Evolutionary conservation across 2,113 vertebrate genomes (phyloP).

Genomic region (Zosterops hypoxanthus): DNA sequence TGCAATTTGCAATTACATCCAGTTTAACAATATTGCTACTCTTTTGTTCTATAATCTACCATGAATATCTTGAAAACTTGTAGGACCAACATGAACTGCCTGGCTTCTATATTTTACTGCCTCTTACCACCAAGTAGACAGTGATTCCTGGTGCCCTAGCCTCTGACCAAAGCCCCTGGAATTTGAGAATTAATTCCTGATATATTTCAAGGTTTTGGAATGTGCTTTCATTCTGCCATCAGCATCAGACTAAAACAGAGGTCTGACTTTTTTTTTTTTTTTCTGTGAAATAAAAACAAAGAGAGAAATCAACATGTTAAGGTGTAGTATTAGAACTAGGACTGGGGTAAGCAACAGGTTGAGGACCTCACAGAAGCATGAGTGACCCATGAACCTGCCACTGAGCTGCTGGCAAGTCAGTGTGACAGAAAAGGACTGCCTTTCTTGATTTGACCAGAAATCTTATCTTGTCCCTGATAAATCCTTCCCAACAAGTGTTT

Average conservation of each 20-base stretch:
- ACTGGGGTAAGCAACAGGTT: not conserved
- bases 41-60: not conserved
- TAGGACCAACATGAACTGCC: not conserved
- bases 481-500: not conserved
- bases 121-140: not conserved
- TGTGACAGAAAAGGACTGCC: not conserved
- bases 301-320: not conserved
- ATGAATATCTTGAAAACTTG: not conserved
- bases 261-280: not conserved
- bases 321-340: not conserved
- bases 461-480: not conserved
- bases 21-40: not conserved
- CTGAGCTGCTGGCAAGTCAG: not conserved
- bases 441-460: not conserved
- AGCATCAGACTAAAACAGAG: not conserved
- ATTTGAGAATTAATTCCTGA: not conserved
- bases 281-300: not conserved
- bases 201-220: not conserved
- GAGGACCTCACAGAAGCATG: not conserved
- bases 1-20: not conserved
- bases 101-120: not conserved
- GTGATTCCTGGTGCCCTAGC: not conserved
- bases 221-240: not conserved
- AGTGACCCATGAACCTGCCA: not conserved
- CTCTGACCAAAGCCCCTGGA: not conserved